Evolutionary conservation across 2,888 invertebrate genomes (phyloP).

Genomic region (Standfussiana lucernea): DNA sequence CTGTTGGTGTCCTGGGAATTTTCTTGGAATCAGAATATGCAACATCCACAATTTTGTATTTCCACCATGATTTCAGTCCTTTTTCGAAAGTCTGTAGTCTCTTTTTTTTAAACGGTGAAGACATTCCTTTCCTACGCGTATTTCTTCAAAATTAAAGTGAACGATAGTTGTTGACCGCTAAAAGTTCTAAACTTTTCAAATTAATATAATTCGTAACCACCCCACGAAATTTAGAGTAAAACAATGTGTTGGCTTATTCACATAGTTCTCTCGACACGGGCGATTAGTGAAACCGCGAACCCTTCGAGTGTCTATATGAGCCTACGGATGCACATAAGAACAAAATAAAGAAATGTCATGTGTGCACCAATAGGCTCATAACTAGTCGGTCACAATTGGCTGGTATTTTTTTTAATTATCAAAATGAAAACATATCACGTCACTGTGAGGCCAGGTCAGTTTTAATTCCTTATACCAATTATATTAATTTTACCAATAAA

Average conservation of each 20-base stretch:
- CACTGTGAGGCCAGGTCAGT: no score
- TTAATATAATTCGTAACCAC: conserved; percentile 67
- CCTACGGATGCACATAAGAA: no score
- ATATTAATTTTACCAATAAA: no score
- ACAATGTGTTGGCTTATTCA: conserved; percentile 68
- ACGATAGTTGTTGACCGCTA: conserved; percentile 38
- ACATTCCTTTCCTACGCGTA: not conserved
- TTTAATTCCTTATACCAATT: no score
- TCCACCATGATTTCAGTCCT: not conserved
- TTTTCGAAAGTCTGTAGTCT: not conserved
- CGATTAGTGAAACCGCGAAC: conserved; percentile 33
- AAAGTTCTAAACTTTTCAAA: conserved; percentile 67
- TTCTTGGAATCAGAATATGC: not conserved
- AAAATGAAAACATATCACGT: no score
- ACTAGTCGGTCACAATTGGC: no score
- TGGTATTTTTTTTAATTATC: no score
- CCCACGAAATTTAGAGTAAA: conserved; percentile 63
- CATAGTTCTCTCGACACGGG: conserved; percentile 59
- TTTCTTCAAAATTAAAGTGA: conserved; percentile 4
- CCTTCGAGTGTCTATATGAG: no score
- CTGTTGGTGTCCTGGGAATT: not conserved
- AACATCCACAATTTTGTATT: not conserved
- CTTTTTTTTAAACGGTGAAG: not conserved
- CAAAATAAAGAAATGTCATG: no score
- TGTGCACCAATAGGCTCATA: no score